phyloP scores from a whole-genome alignment of 1,140 invertebrate genomes.

The Magallana ariakensis region DNA sequence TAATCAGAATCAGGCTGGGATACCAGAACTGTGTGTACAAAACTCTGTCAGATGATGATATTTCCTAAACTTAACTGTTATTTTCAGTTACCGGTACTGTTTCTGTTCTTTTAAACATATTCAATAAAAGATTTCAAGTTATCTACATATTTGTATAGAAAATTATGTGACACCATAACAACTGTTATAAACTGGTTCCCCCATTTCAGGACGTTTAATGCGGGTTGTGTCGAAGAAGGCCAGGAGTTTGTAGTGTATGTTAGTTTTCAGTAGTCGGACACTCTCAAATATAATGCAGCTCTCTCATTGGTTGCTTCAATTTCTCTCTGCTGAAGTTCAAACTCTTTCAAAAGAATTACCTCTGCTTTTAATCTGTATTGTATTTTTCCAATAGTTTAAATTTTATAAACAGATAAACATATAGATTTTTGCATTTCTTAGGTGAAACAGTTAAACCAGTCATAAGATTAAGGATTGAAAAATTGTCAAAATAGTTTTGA shows the following conservation, averaged over 20 bases:
- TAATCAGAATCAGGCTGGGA: too few species aligned
- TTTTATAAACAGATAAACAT: too few species aligned
- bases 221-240: not conserved
- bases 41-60: too few species aligned
- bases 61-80: too few species aligned
- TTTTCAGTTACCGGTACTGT: too few species aligned
- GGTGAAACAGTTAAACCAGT: too few species aligned
- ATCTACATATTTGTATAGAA: slow-evolving; percentile 11
- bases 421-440: too few species aligned
- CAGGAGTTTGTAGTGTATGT: slow-evolving; percentile 18
- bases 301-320: slow-evolving; percentile 15
- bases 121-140: too few species aligned
- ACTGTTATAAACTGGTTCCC: not conserved
- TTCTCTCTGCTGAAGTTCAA: slow-evolving; percentile 4
- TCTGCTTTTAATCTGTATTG: not conserved
- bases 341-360: not conserved
- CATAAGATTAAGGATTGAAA: too few species aligned
- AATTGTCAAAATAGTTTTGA: too few species aligned
- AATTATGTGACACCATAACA: not conserved
- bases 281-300: slow-evolving; percentile 19
- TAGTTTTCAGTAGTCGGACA: slow-evolving; percentile 23
- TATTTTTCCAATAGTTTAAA: not conserved
- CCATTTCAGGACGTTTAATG: slow-evolving; percentile 31
- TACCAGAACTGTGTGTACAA: too few species aligned
- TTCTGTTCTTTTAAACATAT: too few species aligned